These are phyloP conservation scores for Rotaria magnacalcarata DNA, from an alignment of 2,888 invertebrate genomes.

Conservation along the genomic window DNA sequence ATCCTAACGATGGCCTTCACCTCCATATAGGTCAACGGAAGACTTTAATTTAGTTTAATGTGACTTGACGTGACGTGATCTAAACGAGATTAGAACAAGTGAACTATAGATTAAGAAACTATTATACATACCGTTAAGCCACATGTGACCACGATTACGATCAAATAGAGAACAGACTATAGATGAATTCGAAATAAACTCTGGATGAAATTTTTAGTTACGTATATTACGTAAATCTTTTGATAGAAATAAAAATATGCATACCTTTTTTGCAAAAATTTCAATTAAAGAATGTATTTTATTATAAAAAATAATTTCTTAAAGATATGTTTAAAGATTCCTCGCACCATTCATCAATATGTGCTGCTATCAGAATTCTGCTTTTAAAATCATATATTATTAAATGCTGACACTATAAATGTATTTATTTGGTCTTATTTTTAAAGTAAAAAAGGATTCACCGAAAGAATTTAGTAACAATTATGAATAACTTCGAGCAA, in stretches of 20 bases:
- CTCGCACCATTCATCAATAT: too few relatives aligned
- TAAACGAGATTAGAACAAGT: neutral
- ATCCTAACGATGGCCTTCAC: neutral
- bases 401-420: too few relatives aligned
- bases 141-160: neutral
- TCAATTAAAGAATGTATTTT: too few relatives aligned
- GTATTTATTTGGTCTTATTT: too few relatives aligned
- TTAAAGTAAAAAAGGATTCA: too few relatives aligned
- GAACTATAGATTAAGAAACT: neutral
- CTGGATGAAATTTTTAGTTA: neutral
- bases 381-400: too few relatives aligned
- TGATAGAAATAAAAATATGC: neutral
- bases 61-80: neutral
- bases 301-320: too few relatives aligned
- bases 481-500: too few relatives aligned
- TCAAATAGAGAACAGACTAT: neutral
- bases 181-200: neutral
- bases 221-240: neutral
- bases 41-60: neutral
- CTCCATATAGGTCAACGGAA: neutral
- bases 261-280: too few relatives aligned
- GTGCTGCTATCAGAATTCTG: too few relatives aligned
- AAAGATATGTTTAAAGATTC: too few relatives aligned
- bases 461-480: too few relatives aligned
- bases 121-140: neutral